Base-by-base conservation (phyloP, 2,113 vertebrate genomes). In the Dascyllus trimaculatus region DNA sequence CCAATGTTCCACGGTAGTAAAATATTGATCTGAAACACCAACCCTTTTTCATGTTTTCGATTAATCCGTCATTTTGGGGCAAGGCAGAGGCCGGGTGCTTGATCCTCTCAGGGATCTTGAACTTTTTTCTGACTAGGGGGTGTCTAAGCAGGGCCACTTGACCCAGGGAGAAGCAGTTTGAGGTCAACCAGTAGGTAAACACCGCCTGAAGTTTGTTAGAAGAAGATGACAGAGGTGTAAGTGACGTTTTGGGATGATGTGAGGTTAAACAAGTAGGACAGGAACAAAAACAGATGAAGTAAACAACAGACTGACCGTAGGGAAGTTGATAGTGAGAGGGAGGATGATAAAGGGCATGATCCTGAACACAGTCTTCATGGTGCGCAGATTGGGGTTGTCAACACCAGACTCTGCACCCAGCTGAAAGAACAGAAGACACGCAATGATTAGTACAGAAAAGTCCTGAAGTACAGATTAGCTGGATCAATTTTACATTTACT, bases 111-210 rank as follows among this genome's bases (percentile, higher is more conserved):
- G 96, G 96, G 80, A 98, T 97, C 17, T 51, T 79, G 11, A 98
- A 85, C 67, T 63, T 81, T 3, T 89, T 8, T 48, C 96, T 94
- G 53, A 97, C 75, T 0, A 85, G 57, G 0, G 96, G 95, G 49
- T 96, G 88, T 35, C 76, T 95, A 45, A 98, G 94, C 79, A 97
- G 87, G 2, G 85, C 88, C 45, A 97, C 95, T 82, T 98, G 97
- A 25, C 62, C 86, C 93, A 98, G 82, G 0, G 96, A 96, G 85
- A 97, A 96, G 82, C 93, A 11, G 78, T 98, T 98, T 17, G 96
- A 97, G 52, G 95, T 97, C 49, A 96, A 35, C 97, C 96, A 98
- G 87, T 98, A 98, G n/a, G 95, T 95, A 75, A 97, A 97, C 58
- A 98, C 92, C 0, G 95, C 97, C 97, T 98, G 87, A 5, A 26